Percentiles rank a stretch among this genome's conserved stretches.
Evolutionary conservation across 92 coral and sea anemone species (phyloP).

Genomic region (Epizoanthus ramosus): DNA sequence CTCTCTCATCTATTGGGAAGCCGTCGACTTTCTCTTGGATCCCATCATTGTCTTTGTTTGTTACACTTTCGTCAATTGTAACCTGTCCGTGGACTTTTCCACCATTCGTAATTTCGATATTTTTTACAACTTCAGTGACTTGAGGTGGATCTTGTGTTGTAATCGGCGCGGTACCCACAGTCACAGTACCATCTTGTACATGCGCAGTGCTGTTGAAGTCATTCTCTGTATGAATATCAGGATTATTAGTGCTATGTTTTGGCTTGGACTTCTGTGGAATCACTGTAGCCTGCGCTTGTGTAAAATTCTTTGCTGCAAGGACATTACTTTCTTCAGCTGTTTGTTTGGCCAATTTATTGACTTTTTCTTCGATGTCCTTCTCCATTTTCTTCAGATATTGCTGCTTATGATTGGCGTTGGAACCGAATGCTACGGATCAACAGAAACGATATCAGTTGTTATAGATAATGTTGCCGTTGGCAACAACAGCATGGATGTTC

Average conservation of each 20-base stretch:
- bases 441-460: background rate
- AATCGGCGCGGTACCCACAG: slow-evolving; percentile 8
- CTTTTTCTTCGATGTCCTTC: slow-evolving; percentile 77
- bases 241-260: background rate
- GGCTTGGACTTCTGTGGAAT: background rate
- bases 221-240: slow-evolving; percentile 40
- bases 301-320: background rate
- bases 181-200: background rate
- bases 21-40: slow-evolving; percentile 5
- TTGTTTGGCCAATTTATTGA: slow-evolving; percentile 53
- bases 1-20: slow-evolving; percentile 19
- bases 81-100: slow-evolving; percentile 10
- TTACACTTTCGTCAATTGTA: slow-evolving; percentile 31
- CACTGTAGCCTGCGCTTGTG: background rate
- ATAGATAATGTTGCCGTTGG: background rate
- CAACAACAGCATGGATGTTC: too few species aligned
- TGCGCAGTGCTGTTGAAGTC: background rate
- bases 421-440: slow-evolving; percentile 44
- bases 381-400: slow-evolving; percentile 60
- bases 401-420: slow-evolving; percentile 19
- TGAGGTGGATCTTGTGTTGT: background rate
- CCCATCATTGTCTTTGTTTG: slow-evolving; percentile 24
- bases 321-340: background rate
- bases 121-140: slow-evolving; percentile 29
- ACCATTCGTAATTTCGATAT: slow-evolving; percentile 16